Conservation (phyloP, 2,888 invertebrate species). For the Saturnia japonica region DNA sequence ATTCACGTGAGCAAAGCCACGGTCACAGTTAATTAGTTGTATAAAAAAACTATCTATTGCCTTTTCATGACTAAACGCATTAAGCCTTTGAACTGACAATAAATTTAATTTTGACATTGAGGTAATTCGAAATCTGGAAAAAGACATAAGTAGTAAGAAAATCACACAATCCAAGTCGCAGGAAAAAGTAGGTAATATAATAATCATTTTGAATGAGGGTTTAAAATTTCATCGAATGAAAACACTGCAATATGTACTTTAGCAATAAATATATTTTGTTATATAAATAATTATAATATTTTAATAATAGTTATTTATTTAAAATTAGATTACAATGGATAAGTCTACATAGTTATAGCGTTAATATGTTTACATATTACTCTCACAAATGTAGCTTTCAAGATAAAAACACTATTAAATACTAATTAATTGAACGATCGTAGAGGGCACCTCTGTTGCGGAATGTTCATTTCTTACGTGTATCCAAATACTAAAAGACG, state of each 20-base stretch:
- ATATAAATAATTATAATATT: slow-evolving; percentile 71
- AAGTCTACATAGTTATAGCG: slow-evolving; percentile 69
- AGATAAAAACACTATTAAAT: slow-evolving; percentile 23
- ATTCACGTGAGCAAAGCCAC: no score
- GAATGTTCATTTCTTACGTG: not conserved
- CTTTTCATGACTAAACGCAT: no score
- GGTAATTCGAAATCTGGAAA: no score
- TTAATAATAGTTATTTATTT: slow-evolving; percentile 53
- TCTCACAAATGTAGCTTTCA: slow-evolving; percentile 61
- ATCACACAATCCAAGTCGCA: no score
- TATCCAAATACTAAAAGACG: not conserved
- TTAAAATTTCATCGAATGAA: slow-evolving; percentile 23
- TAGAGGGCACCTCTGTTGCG: slow-evolving; percentile 11
- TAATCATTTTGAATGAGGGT: not conserved
- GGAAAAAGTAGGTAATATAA: not conserved
- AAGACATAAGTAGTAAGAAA: no score
- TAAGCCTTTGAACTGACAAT: no score
- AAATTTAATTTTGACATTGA: no score
- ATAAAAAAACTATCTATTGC: no score
- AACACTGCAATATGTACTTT: slow-evolving; percentile 31
- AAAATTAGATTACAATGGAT: slow-evolving; percentile 68
- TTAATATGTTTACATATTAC: slow-evolving; percentile 54
- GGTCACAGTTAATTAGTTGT: no score
- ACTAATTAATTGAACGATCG: slow-evolving; percentile 13
- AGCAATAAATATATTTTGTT: slow-evolving; percentile 76